These are phyloP conservation scores for Tinamus guttatus DNA, from an alignment of 2,113 vertebrate species.

Conservation along the genomic window DNA sequence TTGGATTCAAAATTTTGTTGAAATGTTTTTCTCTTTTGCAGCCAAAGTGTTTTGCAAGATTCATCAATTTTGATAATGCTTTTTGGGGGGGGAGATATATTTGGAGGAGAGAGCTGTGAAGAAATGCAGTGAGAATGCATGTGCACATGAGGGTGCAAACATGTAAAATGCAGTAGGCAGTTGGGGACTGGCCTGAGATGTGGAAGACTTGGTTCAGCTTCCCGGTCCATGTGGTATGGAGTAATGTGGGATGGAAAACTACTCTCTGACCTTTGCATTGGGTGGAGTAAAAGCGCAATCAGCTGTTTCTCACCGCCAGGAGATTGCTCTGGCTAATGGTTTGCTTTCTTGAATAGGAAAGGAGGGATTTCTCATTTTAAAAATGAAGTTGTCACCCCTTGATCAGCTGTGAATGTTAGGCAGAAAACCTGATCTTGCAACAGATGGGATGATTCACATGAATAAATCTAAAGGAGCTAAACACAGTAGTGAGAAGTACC, in stretches of 20 bases:
- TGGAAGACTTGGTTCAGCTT: slow-evolving; percentile 48
- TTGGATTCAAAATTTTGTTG: slow-evolving; percentile 1
- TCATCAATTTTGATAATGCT: neutral
- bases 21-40: neutral
- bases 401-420: neutral
- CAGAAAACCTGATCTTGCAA: neutral
- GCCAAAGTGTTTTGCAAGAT: slow-evolving; percentile 25
- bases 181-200: neutral
- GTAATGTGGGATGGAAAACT: slow-evolving; percentile 48
- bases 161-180: neutral
- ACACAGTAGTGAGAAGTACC: neutral
- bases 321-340: slow-evolving; percentile 49
- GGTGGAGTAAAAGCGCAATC: slow-evolving; percentile 62
- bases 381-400: neutral
- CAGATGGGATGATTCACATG: neutral
- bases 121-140: neutral
- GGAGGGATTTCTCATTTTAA: slow-evolving; percentile 35
- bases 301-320: slow-evolving; percentile 18
- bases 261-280: slow-evolving; percentile 66
- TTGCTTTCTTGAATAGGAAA: slow-evolving; percentile 25
- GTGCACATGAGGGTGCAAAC: neutral
- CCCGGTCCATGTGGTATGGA: neutral
- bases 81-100: neutral
- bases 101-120: neutral
- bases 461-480: neutral